Conservation (phyloP, 2,888 invertebrate species). For the Troides oblongomaculatus region DNA sequence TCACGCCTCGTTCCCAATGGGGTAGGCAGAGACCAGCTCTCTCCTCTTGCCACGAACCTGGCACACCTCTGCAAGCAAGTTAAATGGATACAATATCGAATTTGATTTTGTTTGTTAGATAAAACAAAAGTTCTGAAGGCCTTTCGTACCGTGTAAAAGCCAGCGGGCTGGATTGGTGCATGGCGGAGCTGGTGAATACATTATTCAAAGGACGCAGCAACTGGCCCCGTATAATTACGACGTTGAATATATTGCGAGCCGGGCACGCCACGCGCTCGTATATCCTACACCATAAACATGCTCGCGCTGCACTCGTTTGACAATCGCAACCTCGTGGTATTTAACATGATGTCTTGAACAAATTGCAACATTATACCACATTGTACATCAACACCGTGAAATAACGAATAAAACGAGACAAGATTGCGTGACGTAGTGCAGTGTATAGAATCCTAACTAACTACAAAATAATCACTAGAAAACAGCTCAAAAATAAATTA, state of each 20-base stretch:
- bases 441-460: no score
- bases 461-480: no score
- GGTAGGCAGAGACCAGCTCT: no score
- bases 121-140: neutral
- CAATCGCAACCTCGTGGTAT: slow-evolving; percentile 37
- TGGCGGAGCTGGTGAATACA: slow-evolving; percentile 46
- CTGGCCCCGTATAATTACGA: slow-evolving; percentile 60
- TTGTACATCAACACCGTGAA: neutral
- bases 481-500: no score
- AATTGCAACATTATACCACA: slow-evolving; percentile 4
- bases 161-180: slow-evolving; percentile 16
- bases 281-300: slow-evolving; percentile 53
- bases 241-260: slow-evolving; percentile 55
- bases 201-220: slow-evolving; percentile 54
- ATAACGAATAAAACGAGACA: no score
- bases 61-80: no score
- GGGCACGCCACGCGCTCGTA: slow-evolving; percentile 49
- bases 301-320: slow-evolving; percentile 40
- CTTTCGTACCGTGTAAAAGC: slow-evolving; percentile 11
- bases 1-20: no score
- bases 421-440: no score
- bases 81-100: neutral
- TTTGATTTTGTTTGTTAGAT: neutral
- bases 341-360: slow-evolving; percentile 19
- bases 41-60: no score